Evolutionary conservation across 92 coral and sea anemone species (phyloP).

Genomic region (Phymanthus crucifer): DNA sequence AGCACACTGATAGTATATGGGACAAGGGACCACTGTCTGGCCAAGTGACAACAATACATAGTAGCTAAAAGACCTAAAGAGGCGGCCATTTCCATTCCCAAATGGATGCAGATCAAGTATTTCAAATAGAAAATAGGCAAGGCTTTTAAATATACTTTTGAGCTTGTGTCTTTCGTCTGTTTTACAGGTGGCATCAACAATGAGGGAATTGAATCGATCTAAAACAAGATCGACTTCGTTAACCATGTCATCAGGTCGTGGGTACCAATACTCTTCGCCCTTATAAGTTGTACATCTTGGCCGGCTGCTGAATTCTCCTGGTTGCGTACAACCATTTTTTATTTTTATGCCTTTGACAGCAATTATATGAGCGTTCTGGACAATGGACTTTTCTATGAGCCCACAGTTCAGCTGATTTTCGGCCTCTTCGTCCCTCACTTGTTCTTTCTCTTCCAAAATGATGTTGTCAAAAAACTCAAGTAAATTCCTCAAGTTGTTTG

Average conservation of each 20-base stretch:
- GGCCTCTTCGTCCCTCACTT: background rate
- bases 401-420: constrained; percentile 13
- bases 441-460: constrained; percentile 11
- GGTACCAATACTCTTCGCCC: constrained; percentile 45
- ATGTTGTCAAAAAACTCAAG: constrained; percentile 5
- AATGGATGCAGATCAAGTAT: constrained; percentile 69
- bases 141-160: constrained; percentile 39
- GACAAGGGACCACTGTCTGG: constrained; percentile 43
- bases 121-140: constrained; percentile 57
- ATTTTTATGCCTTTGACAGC: background rate
- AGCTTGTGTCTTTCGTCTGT: constrained; percentile 4
- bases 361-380: constrained; percentile 28
- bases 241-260: constrained; percentile 39
- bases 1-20: constrained; percentile 24
- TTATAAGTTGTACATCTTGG: constrained; percentile 21
- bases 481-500: constrained; percentile 9
- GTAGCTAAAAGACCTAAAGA: constrained; percentile 54
- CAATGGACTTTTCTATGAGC: constrained; percentile 16
- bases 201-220: constrained; percentile 40
- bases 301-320: constrained; percentile 51
- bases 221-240: constrained; percentile 21
- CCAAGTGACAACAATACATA: constrained; percentile 29
- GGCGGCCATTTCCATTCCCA: constrained; percentile 62
- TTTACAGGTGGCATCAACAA: constrained; percentile 15
- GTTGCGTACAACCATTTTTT: constrained; percentile 5